phyloP scores from a whole-genome alignment of 2,797 vertebrate species.

The Manis javanica region DNA sequence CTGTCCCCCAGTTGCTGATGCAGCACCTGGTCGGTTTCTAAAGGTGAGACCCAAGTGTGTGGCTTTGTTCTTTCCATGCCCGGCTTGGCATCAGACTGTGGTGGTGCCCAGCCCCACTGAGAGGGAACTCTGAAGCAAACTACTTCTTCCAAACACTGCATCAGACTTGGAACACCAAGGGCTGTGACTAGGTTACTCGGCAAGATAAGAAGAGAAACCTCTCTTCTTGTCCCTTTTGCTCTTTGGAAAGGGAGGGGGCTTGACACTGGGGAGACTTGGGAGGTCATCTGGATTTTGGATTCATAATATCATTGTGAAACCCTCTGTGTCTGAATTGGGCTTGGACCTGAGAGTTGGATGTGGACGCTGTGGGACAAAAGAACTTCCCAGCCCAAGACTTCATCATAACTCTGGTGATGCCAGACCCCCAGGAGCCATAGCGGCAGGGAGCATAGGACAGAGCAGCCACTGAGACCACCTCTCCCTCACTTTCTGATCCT shows the following conservation, averaged over 20 bases:
- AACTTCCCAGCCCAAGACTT: neutral
- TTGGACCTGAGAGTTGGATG: neutral
- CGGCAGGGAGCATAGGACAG: neutral
- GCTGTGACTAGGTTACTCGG: neutral
- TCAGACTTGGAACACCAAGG: neutral
- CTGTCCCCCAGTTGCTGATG: too few relatives aligned
- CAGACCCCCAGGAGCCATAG: neutral
- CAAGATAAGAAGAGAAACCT: neutral
- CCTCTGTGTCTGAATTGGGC: neutral
- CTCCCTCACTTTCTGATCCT: neutral
- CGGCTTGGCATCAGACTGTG: neutral
- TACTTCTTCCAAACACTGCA: neutral
- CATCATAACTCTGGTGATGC: neutral
- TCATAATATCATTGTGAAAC: neutral
- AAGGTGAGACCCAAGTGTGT: neutral
- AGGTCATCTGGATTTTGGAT: neutral
- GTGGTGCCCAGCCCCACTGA: neutral
- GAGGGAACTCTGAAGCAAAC: neutral
- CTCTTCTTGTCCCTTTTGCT: neutral
- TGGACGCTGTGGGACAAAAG: neutral
- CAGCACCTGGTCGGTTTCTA: neutral
- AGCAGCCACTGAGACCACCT: too few relatives aligned
- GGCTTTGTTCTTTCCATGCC: neutral
- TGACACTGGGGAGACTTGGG: neutral
- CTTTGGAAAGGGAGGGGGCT: neutral